A percentile compares a stretch with the other conserved stretches of the same genome.
Evolutionary conservation across 2,113 vertebrate species (phyloP).

Genomic region (Tretioscincus oriximinensis): DNA sequence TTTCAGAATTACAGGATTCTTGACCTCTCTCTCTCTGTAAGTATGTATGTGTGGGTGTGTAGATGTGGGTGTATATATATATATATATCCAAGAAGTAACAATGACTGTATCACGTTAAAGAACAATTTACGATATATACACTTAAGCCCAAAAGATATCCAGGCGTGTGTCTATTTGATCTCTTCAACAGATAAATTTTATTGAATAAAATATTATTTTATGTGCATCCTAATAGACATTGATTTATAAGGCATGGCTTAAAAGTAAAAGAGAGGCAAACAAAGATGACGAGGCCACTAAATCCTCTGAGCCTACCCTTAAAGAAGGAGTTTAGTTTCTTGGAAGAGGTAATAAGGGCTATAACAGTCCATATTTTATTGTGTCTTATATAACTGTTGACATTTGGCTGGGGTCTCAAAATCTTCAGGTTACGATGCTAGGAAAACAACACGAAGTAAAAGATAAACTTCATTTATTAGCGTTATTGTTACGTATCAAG

Average conservation of each 20-base stretch:
- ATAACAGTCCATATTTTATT: slow-evolving; percentile 1
- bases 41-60: slow-evolving; percentile 58
- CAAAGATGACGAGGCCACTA: slow-evolving; percentile 30
- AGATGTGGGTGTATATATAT: slow-evolving; percentile 59
- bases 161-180: neutral
- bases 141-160: neutral
- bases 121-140: slow-evolving; percentile 45
- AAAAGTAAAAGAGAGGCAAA: slow-evolving; percentile 51
- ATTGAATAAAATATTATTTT: slow-evolving; percentile 41
- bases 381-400: slow-evolving; percentile 37
- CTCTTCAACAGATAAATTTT: slow-evolving; percentile 26
- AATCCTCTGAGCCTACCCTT: slow-evolving; percentile 22
- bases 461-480: slow-evolving; percentile 40
- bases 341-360: neutral
- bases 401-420: slow-evolving; percentile 30
- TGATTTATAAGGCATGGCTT: slow-evolving; percentile 46
- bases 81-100: slow-evolving; percentile 62
- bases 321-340: slow-evolving; percentile 43
- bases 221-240: slow-evolving; percentile 51
- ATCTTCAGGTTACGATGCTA: slow-evolving; percentile 31
- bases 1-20: slow-evolving; percentile 65
- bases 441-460: slow-evolving; percentile 34
- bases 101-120: slow-evolving; percentile 34
- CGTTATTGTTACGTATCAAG: slow-evolving; percentile 24
- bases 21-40: slow-evolving; percentile 58